Conservation (phyloP, 2,113 vertebrate genomes). For the Piaya cayana region DNA sequence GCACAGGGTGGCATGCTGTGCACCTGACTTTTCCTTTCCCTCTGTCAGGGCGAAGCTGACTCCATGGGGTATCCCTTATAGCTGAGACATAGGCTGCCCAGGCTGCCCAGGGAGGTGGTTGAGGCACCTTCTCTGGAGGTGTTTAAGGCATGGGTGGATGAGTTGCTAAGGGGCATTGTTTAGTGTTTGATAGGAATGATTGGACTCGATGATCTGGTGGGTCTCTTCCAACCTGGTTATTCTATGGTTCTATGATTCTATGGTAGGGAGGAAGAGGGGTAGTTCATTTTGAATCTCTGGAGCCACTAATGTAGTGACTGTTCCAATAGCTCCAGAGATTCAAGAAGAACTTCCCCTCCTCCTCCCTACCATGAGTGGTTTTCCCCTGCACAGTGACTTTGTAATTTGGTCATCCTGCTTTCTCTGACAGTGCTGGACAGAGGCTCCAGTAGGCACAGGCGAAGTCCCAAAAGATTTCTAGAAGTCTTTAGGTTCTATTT, state of each 20-base stretch:
- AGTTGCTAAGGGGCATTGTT: too few species aligned
- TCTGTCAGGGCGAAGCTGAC: not conserved
- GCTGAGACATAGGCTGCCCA: fast-evolving
- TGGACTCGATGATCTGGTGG: too few species aligned
- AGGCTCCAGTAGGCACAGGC: not conserved
- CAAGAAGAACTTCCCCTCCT: not conserved
- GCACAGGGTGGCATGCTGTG: not conserved
- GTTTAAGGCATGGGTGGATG: too few species aligned
- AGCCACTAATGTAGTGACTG: not conserved
- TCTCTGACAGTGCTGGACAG: not conserved
- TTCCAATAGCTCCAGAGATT: not conserved
- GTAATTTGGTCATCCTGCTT: not conserved
- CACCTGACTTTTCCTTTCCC: not conserved
- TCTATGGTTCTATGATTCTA: too few species aligned
- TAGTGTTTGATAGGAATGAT: too few species aligned
- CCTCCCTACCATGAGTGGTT: not conserved
- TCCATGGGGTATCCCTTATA: not conserved
- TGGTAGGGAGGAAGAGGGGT: not conserved
- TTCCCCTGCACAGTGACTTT: not conserved
- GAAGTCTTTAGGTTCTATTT: fast-evolving
- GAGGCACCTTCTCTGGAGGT: too few species aligned
- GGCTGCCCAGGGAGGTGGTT: too few species aligned
- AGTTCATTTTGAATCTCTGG: not conserved
- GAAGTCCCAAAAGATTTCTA: not conserved
- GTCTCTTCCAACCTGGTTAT: too few species aligned